These are phyloP conservation scores for Diorhabda sublineata DNA, from an alignment of 1,140 invertebrate genomes.

Conservation along the genomic window DNA sequence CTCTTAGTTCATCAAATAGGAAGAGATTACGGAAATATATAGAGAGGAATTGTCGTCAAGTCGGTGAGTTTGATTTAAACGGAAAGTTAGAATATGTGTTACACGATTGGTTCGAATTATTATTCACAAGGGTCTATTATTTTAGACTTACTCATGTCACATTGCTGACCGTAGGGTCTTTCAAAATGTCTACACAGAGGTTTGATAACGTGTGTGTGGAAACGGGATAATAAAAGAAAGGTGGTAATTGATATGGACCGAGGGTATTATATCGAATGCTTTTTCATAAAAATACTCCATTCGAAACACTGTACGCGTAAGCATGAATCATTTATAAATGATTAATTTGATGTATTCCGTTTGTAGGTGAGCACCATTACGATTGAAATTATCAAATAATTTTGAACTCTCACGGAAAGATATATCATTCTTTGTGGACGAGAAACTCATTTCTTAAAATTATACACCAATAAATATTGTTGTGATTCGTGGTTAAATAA, in stretches of 20 bases:
- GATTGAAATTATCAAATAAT: no score
- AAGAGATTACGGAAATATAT: background rate
- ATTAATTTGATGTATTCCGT: no score
- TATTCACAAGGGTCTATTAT: background rate
- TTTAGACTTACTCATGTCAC: background rate
- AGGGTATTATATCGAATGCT: background rate
- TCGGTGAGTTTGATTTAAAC: background rate
- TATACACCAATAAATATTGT: no score
- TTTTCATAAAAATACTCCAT: background rate
- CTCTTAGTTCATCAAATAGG: background rate
- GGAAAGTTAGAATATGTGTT: background rate
- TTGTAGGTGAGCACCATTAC: no score
- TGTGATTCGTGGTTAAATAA: no score
- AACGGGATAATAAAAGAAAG: background rate
- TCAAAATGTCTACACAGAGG: background rate
- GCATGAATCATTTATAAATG: no score
- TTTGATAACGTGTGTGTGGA: background rate
- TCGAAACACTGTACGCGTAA: no score
- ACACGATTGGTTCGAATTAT: slow-evolving; percentile 1
- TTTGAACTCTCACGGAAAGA: no score
- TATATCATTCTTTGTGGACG: no score
- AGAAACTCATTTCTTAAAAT: no score
- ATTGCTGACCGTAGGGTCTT: background rate
- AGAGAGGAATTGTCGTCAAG: background rate
- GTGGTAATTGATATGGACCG: slow-evolving; percentile 1